Evolutionary conservation across 2,113 vertebrate species (phyloP).

Genomic region (Lepus timidus): DNA sequence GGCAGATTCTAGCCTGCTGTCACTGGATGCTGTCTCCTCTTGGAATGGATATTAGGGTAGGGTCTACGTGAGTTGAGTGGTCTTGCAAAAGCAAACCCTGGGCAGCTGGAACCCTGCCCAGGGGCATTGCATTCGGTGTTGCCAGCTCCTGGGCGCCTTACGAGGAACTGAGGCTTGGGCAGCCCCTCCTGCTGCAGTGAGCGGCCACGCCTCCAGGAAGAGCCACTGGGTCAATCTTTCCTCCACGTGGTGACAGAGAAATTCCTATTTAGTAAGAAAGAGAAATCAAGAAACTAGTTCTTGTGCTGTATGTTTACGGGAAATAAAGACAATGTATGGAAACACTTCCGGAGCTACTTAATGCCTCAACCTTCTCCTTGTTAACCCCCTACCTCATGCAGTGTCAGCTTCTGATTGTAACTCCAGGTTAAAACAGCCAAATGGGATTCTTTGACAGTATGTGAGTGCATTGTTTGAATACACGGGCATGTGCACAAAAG

Average conservation of each 20-base stretch:
- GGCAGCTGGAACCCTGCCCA: too few relatives aligned
- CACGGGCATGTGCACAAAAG: constrained; percentile 44
- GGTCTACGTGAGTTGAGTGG: background rate
- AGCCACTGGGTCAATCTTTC: background rate
- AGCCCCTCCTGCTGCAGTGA: background rate
- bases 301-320: background rate
- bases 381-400: background rate
- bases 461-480: constrained; percentile 16
- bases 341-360: background rate
- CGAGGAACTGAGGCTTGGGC: background rate
- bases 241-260: background rate
- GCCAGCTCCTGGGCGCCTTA: background rate
- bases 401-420: background rate
- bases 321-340: constrained; percentile 14
- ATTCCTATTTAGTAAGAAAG: background rate
- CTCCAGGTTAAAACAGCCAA: constrained; percentile 31
- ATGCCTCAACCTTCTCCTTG: background rate
- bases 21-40: background rate
- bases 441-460: background rate
- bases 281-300: background rate
- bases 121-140: background rate
- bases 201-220: background rate
- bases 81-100: background rate
- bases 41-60: background rate
- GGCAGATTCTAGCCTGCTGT: background rate